Evolutionary conservation across 2,113 vertebrate species (phyloP), one percentile per base, ranked within the genome.

Genomic region (Condylura cristata): DNA sequence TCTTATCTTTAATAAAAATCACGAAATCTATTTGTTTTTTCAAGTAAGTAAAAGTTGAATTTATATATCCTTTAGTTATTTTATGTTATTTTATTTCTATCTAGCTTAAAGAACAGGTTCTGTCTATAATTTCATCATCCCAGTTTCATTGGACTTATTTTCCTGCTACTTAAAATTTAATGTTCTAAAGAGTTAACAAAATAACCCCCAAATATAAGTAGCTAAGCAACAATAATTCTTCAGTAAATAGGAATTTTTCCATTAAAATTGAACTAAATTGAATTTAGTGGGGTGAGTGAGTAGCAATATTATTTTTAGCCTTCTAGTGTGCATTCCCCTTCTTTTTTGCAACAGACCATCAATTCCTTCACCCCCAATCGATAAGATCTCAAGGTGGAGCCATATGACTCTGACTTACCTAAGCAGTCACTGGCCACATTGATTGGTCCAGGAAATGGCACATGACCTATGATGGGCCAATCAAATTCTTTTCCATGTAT

Each of bases 161-260:
- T 94, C 71, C 87, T 79, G 74, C 41, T n/a, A 56, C 81, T 82
- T 80, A 53, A 53, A 87, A 65, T 82, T 86, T 94, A 34, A 68
- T 63, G 37, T n/a, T 80, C 53, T 61, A 90, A 75, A 80, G 13
- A 44, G 37, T 44, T 39, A 34, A 91, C 1, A 48, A 72, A 71
- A 82, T 85, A 65, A 44, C 30, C 6, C 8, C 37, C 8, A 75
- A 72, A 34, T 41, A 39, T n/a, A 37, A 74, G 74, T 17, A 88
- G 22, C 8, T 63, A 72, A 61, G 37, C 4, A 34, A 63, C 30
- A 71, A 78, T 74, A 75, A 71, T 44, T 85, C 26, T 24, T 89
- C 22, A 75, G 10, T 58, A 89, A 63, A 85, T 44, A 56, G 32
- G 13, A 68, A 8, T 37, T 18, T 74, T 94, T 53, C 70, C 28